Base-by-base conservation (phyloP, 2,113 vertebrate genomes). In the human region DNA sequence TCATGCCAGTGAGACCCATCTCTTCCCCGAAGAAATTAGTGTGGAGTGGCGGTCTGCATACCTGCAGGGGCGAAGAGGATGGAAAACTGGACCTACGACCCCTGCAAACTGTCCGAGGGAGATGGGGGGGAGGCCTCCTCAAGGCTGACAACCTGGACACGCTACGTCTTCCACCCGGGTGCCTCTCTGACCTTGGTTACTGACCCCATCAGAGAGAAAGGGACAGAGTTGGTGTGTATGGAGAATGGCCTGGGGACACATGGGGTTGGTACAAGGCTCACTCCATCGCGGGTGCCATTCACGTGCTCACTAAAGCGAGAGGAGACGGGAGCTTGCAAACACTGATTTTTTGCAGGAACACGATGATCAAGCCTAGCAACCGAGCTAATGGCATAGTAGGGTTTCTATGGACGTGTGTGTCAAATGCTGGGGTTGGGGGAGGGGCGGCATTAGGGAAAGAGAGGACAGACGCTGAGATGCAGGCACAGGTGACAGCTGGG, bases 141-240 rank as follows among this genome's bases (percentile, higher is more conserved):
- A 38, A 25, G 23, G 66, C 16, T 4, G 23, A 38, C 25, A 43
- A 25, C 61, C 25, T 12, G 3, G 25, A 16, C 43, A 12, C 9
- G 4, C 35, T 1, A 4, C 1, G 2, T 59, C 80, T 59, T 78
- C 61, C 50, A 45, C 59, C 30, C 0, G 1, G 70, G n/a, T 43
- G 32, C 64, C 13, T 10, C 45, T n/a, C 43, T 8, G 35, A 50
- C 79, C 43, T 20, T 7, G 12, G 82, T 38, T 86, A 17, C 83
- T 13, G 12, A 30, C 68, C 30, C 3, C 52, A 55, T 3, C 1
- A 7, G 3, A 59, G 3, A 0, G 0, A 14, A 43, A 79, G 2
- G 50, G 23, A 14, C 27, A 14, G 40, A n/a, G 40, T 40, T 78
- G 30, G 5, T 38, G 43, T 18, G 4, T 27, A 12, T 8, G 11